These are phyloP conservation scores for Genyomyrus donnyi DNA, from an alignment of 2,113 vertebrate species.

Conservation along the genomic window DNA sequence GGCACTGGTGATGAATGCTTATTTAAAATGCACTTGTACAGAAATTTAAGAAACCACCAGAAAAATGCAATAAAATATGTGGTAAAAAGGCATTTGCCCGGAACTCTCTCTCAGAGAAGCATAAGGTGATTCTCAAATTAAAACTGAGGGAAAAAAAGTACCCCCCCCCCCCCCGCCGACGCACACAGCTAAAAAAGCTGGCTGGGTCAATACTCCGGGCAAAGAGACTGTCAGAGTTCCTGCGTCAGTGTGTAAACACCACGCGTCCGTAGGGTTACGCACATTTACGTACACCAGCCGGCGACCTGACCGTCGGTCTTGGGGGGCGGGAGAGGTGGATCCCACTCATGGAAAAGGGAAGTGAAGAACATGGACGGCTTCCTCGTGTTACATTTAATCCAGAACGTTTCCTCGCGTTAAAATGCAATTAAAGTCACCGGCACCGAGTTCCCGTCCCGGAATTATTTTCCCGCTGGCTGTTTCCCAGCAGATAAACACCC, in stretches of 20 bases:
- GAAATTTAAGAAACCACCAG: background rate
- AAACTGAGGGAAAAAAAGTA: background rate
- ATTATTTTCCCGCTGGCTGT: background rate
- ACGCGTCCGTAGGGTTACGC: background rate
- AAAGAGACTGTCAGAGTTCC: background rate
- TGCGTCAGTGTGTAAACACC: slow-evolving; percentile 16
- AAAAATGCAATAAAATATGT: background rate
- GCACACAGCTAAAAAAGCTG: slow-evolving; percentile 3
- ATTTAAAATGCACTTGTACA: background rate
- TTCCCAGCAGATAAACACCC: slow-evolving; percentile 18
- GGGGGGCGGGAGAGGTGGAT: background rate
- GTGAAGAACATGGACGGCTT: background rate
- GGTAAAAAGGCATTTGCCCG: background rate
- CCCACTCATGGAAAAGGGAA: background rate
- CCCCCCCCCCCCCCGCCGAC: slow-evolving; percentile 23
- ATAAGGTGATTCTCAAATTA: background rate
- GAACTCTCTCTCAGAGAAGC: background rate
- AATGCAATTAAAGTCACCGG: background rate
- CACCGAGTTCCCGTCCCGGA: background rate
- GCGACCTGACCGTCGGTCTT: slow-evolving; percentile 3
- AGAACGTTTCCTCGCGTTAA: background rate
- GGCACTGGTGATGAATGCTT: slow-evolving; percentile 15
- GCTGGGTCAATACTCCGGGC: slow-evolving; percentile 13
- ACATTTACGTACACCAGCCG: background rate
- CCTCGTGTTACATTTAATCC: background rate